Base-by-base conservation (phyloP, 2,113 vertebrate species). In the Halcyon senegalensis region DNA sequence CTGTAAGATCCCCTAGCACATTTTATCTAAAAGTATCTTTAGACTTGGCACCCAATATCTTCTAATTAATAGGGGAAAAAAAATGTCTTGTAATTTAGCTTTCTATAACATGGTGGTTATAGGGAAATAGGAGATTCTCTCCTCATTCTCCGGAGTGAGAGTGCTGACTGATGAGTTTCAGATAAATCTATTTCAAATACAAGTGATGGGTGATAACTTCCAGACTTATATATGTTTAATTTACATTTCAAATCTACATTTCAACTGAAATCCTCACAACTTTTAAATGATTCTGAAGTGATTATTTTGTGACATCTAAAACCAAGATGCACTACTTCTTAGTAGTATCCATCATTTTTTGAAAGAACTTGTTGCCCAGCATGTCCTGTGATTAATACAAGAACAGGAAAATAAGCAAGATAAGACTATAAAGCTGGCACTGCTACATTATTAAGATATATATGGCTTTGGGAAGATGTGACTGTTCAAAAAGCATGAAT, bases 401-500 rank as follows among this genome's bases (percentile, higher is more conserved):
- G 37, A 55, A 58, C 12, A 80, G 50, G 75, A 78, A 75, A 90
- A 85, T 17, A 80, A 85, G 16, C 15, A 72, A 82, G 27, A 77
- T 17, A 70, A 74, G 15, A 6, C 25, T 77, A 41, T 43, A 44
- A 80, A 69, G 4, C 24, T 93, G 31, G 5, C 35, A 56, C 13
- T 68, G 37, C 14, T 84, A 14, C 10, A 25, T 69, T 75, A 37
- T 37, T 6, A 44, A 75, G 15, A 72, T 85, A 51, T 14, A 58
- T 0, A 0, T 62, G 17, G 28, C 39, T 86, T 80, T 90, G 63
- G 58, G 67, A 81, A 73, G 39, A 51, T 0, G 1, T 27, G 10
- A 5, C 37, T 51, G 13, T 56, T 88, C 33, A 76, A 83, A 85
- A 84, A 73, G 5, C 9, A 46, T 50, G 24, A 63, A 53, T 79